phyloP scores from a whole-genome alignment of 2,113 vertebrate species.

The Bubo scandiacus region DNA sequence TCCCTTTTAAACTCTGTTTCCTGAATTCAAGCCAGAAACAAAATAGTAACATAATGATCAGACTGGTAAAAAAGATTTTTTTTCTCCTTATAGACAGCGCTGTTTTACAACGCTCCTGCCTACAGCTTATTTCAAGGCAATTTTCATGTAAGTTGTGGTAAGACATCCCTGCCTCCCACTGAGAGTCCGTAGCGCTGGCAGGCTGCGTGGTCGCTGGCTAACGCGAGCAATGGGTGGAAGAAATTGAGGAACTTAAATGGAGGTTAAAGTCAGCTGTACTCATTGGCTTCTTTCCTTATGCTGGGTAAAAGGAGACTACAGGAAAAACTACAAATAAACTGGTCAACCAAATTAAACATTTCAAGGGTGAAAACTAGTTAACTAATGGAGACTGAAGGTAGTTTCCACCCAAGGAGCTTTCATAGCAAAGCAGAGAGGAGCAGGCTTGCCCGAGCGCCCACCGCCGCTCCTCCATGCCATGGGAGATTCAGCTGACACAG shows the following conservation, averaged over 20 bases:
- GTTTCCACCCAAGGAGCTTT: neutral
- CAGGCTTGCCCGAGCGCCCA: neutral
- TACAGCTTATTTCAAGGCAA: neutral
- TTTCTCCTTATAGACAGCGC: no score
- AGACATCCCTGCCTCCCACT: neutral
- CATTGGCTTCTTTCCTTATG: neutral
- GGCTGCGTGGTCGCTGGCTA: fast-evolving
- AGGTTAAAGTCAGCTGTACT: neutral
- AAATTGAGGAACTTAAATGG: neutral
- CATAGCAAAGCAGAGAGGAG: neutral
- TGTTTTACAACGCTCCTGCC: neutral
- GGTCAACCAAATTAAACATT: neutral
- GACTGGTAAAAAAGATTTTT: neutral
- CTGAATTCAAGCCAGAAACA: no score
- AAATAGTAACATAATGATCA: no score
- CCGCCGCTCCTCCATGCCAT: neutral
- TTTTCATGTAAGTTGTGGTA: neutral
- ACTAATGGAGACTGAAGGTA: neutral
- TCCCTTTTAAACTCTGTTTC: neutral
- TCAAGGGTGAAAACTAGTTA: neutral
- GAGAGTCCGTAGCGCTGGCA: neutral
- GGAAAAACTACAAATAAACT: neutral
- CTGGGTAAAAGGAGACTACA: no score
- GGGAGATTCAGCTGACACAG: neutral
- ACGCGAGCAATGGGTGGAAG: neutral